These are phyloP conservation scores for Egretta garzetta DNA, from an alignment of 2,113 vertebrate species.

Conservation along the genomic window DNA sequence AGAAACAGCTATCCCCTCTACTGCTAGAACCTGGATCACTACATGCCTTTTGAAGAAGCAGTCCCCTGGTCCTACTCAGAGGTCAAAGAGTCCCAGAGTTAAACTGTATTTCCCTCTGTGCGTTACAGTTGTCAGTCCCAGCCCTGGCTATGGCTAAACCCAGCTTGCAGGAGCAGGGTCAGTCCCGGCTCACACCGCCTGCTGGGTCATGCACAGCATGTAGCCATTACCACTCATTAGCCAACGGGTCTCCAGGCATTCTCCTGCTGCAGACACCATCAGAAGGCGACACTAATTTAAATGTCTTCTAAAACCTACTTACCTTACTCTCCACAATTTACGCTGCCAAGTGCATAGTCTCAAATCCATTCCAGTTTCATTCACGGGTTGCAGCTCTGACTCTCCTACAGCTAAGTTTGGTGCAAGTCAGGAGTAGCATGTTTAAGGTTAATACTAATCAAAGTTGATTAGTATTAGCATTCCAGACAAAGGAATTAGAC, in stretches of 20 bases:
- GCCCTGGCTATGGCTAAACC: not conserved
- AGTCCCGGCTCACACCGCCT: not conserved
- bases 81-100: not conserved
- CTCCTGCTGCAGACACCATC: not conserved
- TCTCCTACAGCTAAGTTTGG: not conserved
- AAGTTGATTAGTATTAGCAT: not conserved
- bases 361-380: not conserved
- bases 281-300: not conserved
- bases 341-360: not conserved
- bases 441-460: not conserved
- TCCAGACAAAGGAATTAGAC: not conserved
- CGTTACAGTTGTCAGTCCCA: not conserved
- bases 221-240: not conserved
- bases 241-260: not conserved
- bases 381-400: not conserved
- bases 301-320: not conserved
- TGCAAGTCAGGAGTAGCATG: not conserved
- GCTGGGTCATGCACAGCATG: not conserved
- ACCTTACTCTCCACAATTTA: not conserved
- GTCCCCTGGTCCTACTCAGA: not conserved
- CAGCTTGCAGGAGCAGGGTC: not conserved
- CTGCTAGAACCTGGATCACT: not conserved
- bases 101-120: not conserved
- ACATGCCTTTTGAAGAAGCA: not conserved
- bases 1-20: not conserved